Percentiles rank a stretch among this genome's conserved stretches.
phyloP scores from a whole-genome alignment of 1,140 invertebrate genomes.

The Lysiphlebus fabarum region DNA sequence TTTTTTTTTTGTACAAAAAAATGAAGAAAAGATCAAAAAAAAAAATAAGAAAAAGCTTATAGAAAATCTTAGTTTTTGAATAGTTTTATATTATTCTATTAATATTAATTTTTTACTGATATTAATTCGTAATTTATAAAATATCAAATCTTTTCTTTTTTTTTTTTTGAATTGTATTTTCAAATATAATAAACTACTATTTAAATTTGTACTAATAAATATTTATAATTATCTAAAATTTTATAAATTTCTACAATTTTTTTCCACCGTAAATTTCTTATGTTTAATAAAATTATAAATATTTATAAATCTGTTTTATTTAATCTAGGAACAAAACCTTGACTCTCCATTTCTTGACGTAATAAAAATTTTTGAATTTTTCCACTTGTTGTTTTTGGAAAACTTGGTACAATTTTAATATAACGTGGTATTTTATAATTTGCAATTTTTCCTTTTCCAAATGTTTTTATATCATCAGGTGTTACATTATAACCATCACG shows the following conservation, averaged over 20 bases:
- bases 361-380: constrained; percentile 78
- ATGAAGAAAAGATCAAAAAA: no score
- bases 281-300: no score
- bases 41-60: no score
- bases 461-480: constrained; percentile 63
- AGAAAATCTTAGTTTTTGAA: no score
- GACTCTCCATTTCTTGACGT: constrained; percentile 45
- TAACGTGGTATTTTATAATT: constrained; percentile 81
- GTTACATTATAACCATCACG: constrained; percentile 54
- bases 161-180: neutral
- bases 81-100: neutral
- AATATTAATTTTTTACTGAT: neutral
- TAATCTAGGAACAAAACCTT: constrained; percentile 29
- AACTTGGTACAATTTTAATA: constrained; percentile 67
- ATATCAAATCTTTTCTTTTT: neutral
- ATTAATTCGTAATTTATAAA: constrained; percentile 2
- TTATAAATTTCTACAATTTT: neutral
- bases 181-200: neutral
- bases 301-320: no score
- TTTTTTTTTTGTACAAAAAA: no score
- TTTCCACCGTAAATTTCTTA: neutral
- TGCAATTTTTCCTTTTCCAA: constrained; percentile 74
- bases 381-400: constrained; percentile 80
- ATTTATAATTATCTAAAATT: no score
- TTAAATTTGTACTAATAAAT: no score